A percentile compares a stretch with the other conserved stretches of the same genome.
phyloP scores from a whole-genome alignment of 2,113 vertebrate genomes.

The Paratilapia polleni region DNA sequence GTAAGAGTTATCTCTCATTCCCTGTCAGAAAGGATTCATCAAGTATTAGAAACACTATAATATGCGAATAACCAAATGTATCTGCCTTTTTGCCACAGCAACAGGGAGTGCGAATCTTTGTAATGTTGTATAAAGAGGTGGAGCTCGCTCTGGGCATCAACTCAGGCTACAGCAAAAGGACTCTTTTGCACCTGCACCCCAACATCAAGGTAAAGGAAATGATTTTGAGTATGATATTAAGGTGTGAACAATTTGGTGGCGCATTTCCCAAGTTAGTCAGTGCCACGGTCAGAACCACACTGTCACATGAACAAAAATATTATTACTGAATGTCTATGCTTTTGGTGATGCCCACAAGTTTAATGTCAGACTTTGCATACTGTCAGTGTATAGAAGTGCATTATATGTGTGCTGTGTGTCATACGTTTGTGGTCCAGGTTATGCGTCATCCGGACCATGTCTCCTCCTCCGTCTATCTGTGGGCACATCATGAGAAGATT shows the following conservation, averaged over 20 bases:
- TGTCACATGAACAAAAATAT: not conserved
- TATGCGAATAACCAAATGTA: not conserved
- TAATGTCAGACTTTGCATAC: not conserved
- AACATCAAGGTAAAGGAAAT: slow-evolving; percentile 88
- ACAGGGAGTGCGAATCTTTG: slow-evolving; percentile 94
- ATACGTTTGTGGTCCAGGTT: slow-evolving; percentile 80
- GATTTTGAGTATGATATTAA: not conserved
- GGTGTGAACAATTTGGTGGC: not conserved
- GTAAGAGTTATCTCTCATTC: not conserved
- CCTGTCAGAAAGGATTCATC: not conserved
- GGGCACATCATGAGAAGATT: slow-evolving; percentile 95
- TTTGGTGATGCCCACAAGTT: not conserved
- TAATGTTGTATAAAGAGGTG: slow-evolving; percentile 98
- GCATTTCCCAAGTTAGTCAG: not conserved
- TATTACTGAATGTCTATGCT: not conserved
- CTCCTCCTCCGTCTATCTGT: slow-evolving; percentile 92
- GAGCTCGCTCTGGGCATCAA: slow-evolving; percentile 97
- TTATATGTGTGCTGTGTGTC: not conserved
- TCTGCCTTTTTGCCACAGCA: slow-evolving; percentile 77
- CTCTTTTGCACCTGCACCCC: slow-evolving; percentile 87
- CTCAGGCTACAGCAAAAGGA: slow-evolving; percentile 96
- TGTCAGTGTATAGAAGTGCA: not conserved
- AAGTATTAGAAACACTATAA: not conserved
- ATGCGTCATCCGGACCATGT: slow-evolving; percentile 97
- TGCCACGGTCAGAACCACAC: not conserved